A percentile compares a stretch with the other conserved stretches of the same genome.
Conservation (phyloP, 2,888 invertebrate species). For the Coleophora deauratella region DNA sequence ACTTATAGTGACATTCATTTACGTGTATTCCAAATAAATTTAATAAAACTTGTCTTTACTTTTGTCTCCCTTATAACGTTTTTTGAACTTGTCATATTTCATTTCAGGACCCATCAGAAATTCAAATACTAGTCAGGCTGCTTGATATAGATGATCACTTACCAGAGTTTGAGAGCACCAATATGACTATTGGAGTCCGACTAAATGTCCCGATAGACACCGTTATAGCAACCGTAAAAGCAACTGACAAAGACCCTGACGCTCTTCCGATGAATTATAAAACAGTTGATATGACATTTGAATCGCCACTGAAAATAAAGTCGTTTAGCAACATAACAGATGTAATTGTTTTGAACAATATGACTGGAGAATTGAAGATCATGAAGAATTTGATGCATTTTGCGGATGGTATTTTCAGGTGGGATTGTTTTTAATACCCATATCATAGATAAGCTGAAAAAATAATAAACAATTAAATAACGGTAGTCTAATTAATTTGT, state of each 20-base stretch:
- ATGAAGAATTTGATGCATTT: conserved; percentile 78
- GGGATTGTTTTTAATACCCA: conserved; percentile 1
- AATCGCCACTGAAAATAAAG: conserved; percentile 58
- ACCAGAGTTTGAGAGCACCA: conserved; percentile 77
- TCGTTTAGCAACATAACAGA: conserved; percentile 60
- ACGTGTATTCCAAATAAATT: too few species aligned
- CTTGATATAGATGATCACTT: conserved; percentile 84
- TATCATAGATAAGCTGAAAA: not conserved
- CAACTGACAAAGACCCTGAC: conserved; percentile 79
- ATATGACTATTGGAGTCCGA: conserved; percentile 81
- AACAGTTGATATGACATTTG: conserved; percentile 75
- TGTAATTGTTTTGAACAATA: conserved; percentile 77
- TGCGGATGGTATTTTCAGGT: conserved; percentile 79
- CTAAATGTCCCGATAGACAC: conserved; percentile 84
- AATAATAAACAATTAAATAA: too few species aligned
- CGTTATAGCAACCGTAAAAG: conserved; percentile 77
- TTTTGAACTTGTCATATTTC: not conserved
- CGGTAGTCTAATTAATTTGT: too few species aligned
- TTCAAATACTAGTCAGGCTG: conserved; percentile 77
- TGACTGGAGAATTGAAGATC: conserved; percentile 82
- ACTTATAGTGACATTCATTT: not conserved
- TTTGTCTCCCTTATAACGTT: too few species aligned
- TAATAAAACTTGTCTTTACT: too few species aligned
- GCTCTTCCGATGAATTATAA: conserved; percentile 77
- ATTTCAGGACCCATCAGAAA: conserved; percentile 78